A percentile compares a stretch with the other conserved stretches of the same genome.
phyloP scores from a whole-genome alignment of 2,113 vertebrate genomes.

The Podiceps cristatus region DNA sequence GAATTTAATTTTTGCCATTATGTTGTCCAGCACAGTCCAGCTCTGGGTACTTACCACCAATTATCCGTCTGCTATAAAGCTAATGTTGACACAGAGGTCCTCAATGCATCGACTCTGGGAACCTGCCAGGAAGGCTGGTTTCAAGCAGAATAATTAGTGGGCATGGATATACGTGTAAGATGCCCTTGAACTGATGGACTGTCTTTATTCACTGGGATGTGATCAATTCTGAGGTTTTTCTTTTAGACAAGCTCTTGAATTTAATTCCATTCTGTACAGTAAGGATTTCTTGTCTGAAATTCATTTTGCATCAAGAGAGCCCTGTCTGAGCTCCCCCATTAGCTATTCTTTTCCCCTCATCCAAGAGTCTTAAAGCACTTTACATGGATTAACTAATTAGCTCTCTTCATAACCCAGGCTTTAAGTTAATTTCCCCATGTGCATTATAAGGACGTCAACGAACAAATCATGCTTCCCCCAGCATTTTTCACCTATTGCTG shows the following conservation, averaged over 20 bases:
- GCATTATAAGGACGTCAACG: background rate
- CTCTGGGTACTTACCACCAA: slow-evolving; percentile 65
- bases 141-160: slow-evolving; percentile 62
- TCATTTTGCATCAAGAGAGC: slow-evolving; percentile 55
- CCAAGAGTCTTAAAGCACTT: slow-evolving; percentile 62
- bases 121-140: slow-evolving; percentile 55
- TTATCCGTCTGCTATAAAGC: slow-evolving; percentile 66
- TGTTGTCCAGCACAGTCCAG: slow-evolving; percentile 49
- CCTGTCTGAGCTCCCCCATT: slow-evolving; percentile 55
- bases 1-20: slow-evolving; percentile 67
- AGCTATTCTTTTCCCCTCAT: slow-evolving; percentile 54
- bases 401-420: slow-evolving; percentile 58
- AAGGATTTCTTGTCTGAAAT: slow-evolving; percentile 61
- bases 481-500: background rate
- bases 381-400: slow-evolving; percentile 73
- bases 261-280: slow-evolving; percentile 47
- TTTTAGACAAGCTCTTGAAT: slow-evolving; percentile 19
- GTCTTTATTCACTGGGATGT: slow-evolving; percentile 43
- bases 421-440: slow-evolving; percentile 44
- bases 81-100: slow-evolving; percentile 69
- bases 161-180: background rate
- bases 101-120: slow-evolving; percentile 58
- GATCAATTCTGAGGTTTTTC: slow-evolving; percentile 42
- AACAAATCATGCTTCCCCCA: background rate
- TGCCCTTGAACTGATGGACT: slow-evolving; percentile 62